A percentile compares a stretch with the other conserved stretches of the same genome.
These are phyloP conservation scores for Chrysemys picta DNA, from an alignment of 2,113 vertebrate species.

Conservation along the genomic window DNA sequence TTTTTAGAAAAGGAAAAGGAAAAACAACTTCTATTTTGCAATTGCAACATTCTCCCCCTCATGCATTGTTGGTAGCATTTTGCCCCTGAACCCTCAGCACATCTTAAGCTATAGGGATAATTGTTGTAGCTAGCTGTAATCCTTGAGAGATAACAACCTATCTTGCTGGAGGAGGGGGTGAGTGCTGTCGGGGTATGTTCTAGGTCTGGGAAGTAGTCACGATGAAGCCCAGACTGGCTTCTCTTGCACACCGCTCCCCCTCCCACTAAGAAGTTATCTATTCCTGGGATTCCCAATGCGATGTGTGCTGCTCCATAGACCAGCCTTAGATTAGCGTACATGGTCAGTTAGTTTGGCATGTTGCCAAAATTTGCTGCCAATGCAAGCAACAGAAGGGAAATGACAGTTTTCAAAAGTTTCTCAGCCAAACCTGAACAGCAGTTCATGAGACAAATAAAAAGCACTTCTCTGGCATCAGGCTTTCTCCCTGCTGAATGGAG, in stretches of 20 bases:
- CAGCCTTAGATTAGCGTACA: neutral
- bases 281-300: neutral
- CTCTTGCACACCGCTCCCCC: neutral
- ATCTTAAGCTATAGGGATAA: neutral
- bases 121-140: accelerated
- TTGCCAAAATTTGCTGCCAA: neutral
- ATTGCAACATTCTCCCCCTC: neutral
- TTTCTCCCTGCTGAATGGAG: neutral
- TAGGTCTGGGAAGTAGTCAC: neutral
- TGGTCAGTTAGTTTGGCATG: neutral
- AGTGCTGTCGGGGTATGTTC: neutral
- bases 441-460: neutral
- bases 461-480: neutral
- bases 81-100: neutral
- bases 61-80: neutral
- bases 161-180: neutral
- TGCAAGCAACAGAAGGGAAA: neutral
- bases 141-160: neutral
- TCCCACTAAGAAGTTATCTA: neutral
- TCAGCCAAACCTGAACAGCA: neutral
- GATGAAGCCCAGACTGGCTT: neutral
- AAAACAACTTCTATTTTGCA: neutral
- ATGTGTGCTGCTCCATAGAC: neutral
- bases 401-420: neutral
- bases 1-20: slow-evolving; percentile 27